Evolutionary conservation across 2,797 vertebrate genomes (phyloP).

Genomic region (Brachyalestes nurse): DNA sequence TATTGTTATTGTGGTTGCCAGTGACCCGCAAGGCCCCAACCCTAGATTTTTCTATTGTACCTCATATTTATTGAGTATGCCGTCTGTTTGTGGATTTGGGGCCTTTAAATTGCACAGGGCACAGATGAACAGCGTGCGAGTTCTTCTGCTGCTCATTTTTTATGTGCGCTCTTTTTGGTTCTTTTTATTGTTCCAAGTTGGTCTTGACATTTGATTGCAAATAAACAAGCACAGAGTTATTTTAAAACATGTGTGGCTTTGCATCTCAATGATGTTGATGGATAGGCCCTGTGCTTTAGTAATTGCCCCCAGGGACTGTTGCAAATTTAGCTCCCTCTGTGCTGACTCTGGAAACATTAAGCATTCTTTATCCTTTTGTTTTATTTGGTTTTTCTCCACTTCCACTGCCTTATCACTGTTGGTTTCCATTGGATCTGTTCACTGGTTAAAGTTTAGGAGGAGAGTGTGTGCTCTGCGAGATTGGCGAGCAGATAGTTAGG

Average conservation of each 20-base stretch:
- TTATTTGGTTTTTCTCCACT: not conserved
- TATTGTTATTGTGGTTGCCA: too few species aligned
- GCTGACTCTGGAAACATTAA: slow-evolving; percentile 49
- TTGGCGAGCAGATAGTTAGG: slow-evolving; percentile 40
- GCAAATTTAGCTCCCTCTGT: slow-evolving; percentile 62
- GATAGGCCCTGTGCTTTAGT: slow-evolving; percentile 65
- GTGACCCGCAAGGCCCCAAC: too few species aligned
- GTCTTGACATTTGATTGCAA: slow-evolving; percentile 28
- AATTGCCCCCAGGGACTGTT: slow-evolving; percentile 59
- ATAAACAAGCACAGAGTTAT: slow-evolving; percentile 57
- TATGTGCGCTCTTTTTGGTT: not conserved
- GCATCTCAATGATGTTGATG: slow-evolving; percentile 73
- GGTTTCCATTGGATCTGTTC: slow-evolving; percentile 43
- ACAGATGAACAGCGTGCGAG: not conserved
- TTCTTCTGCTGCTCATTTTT: not conserved
- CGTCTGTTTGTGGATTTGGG: not conserved
- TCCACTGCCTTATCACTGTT: slow-evolving; percentile 19
- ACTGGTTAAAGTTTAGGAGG: slow-evolving; percentile 59
- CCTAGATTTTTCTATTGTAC: too few species aligned
- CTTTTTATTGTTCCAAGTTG: slow-evolving; percentile 10
- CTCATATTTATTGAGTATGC: too few species aligned
- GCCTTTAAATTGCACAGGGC: not conserved
- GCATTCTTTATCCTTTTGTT: slow-evolving; percentile 6
- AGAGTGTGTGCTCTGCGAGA: slow-evolving; percentile 57
- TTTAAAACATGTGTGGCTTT: slow-evolving; percentile 62